Conservation (phyloP, 1,140 invertebrate species). For the Drosophila auraria region DNA sequence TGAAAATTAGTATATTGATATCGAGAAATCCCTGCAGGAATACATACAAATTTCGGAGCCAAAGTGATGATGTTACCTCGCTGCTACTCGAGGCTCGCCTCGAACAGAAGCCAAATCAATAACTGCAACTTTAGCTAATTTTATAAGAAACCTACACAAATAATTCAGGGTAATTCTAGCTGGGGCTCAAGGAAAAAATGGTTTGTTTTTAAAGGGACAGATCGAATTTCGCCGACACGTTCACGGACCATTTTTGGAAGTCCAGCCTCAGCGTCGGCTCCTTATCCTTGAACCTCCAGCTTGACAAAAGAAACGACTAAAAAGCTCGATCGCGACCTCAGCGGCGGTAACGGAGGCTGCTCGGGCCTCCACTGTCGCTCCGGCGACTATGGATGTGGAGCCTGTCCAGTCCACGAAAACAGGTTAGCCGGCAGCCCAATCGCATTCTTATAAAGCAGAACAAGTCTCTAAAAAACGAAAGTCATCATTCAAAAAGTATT, state of each 20-base stretch:
- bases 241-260: constrained; percentile 44
- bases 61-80: constrained; percentile 3
- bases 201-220: constrained; percentile 38
- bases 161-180: constrained; percentile 63
- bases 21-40: constrained; percentile 8
- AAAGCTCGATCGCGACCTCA: constrained; percentile 50
- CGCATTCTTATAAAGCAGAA: constrained; percentile 44
- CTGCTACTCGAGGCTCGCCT: background rate
- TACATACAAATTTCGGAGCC: constrained; percentile 20
- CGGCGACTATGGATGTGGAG: constrained; percentile 16
- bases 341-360: constrained; percentile 28
- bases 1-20: background rate
- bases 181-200: constrained; percentile 50
- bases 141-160: constrained; percentile 28
- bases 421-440: constrained; percentile 60
- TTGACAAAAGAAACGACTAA: constrained; percentile 62
- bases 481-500: constrained; percentile 69
- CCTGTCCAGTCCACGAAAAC: constrained; percentile 56
- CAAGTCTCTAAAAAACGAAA: constrained; percentile 51
- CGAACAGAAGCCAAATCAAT: constrained; percentile 66
- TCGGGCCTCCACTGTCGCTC: constrained; percentile 47
- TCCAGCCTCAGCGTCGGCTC: constrained; percentile 13
- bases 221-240: constrained; percentile 68
- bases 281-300: constrained; percentile 77
- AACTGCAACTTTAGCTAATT: constrained; percentile 50